Percentiles rank a stretch among this genome's conserved stretches.
Evolutionary conservation across 2,113 vertebrate species (phyloP).

Genomic region (Balaeniceps rex): DNA sequence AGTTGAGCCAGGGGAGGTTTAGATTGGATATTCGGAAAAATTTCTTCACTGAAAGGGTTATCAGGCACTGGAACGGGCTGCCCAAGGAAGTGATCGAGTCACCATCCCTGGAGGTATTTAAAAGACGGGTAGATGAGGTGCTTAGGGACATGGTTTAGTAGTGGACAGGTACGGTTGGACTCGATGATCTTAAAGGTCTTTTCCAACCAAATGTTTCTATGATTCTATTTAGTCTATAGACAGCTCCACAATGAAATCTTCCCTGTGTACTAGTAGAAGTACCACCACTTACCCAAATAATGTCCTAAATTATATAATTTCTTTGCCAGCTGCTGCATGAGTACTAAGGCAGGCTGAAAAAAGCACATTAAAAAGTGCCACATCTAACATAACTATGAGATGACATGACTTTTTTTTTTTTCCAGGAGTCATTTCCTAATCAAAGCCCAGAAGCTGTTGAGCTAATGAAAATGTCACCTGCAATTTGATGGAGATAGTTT

Average conservation of each 20-base stretch:
- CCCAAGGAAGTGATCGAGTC: no score
- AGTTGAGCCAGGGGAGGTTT: no score
- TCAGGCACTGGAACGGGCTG: no score
- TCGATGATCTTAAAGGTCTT: no score
- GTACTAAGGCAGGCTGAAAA: not conserved
- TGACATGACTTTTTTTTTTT: not conserved
- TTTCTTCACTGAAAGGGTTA: no score
- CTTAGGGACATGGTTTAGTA: no score
- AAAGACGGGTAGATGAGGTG: no score
- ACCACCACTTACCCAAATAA: not conserved
- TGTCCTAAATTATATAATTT: not conserved
- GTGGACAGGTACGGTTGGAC: no score
- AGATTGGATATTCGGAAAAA: no score
- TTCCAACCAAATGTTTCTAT: no score
- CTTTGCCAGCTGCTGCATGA: not conserved
- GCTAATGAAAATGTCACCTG: slow-evolving; percentile 34
- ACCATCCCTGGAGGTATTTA: no score
- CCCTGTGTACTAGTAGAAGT: not conserved
- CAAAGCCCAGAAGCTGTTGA: slow-evolving; percentile 13
- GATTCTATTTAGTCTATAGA: not conserved
- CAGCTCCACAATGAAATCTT: not conserved
- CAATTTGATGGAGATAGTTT: not conserved
- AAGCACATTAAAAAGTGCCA: not conserved
- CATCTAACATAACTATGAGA: not conserved
- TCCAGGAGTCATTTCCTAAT: slow-evolving; percentile 10